Conservation (phyloP, 2,888 invertebrate genomes). For the Erebia ligea region DNA sequence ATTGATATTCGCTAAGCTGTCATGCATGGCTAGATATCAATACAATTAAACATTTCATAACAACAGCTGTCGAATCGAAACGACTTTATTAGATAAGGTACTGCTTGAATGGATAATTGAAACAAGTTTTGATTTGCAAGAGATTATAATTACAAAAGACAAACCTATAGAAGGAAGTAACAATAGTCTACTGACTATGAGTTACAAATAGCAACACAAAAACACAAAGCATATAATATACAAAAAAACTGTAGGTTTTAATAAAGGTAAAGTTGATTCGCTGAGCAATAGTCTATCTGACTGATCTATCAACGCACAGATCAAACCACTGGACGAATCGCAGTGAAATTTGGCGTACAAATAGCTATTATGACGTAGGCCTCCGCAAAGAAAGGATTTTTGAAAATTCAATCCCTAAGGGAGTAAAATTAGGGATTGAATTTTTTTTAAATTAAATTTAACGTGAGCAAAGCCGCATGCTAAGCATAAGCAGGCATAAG, state of each 20-base stretch:
- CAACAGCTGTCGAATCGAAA: slow-evolving; percentile 16
- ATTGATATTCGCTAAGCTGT: slow-evolving; percentile 24
- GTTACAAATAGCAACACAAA: neutral
- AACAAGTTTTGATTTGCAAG: neutral
- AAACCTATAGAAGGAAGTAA: neutral
- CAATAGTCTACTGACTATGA: neutral
- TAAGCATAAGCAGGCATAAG: too few species aligned
- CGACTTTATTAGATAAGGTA: slow-evolving; percentile 10
- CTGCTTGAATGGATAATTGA: neutral
- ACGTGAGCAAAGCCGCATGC: too few species aligned
- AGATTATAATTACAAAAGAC: neutral
- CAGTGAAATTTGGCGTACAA: too few species aligned
- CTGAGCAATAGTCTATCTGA: too few species aligned
- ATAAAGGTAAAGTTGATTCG: neutral
- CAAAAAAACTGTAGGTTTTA: neutral
- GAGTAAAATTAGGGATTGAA: too few species aligned
- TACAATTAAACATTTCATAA: slow-evolving; percentile 21
- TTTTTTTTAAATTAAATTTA: too few species aligned
- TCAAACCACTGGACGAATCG: too few species aligned
- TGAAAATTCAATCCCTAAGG: too few species aligned
- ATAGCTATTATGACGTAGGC: too few species aligned
- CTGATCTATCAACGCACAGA: too few species aligned
- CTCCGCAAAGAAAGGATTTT: too few species aligned
- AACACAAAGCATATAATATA: neutral
- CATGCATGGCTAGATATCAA: slow-evolving; percentile 21